phyloP scores from a whole-genome alignment of 1,140 invertebrate genomes.

The Calycopis cecrops region DNA sequence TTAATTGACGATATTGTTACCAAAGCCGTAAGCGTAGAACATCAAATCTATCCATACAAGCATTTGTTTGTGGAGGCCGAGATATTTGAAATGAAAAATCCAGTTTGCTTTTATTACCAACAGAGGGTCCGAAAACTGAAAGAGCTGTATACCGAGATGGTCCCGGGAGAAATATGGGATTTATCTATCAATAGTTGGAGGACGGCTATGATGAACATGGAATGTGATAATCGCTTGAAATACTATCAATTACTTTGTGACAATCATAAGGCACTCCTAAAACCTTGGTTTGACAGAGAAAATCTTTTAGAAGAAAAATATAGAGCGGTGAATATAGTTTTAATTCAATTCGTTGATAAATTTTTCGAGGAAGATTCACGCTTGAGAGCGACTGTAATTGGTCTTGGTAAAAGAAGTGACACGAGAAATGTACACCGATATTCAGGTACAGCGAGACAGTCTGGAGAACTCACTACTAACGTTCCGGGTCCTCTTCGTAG shows the following conservation, averaged over 20 bases:
- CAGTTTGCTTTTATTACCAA: conserved; percentile 61
- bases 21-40: conserved; percentile 33
- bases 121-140: conserved; percentile 54
- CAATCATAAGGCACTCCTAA: conserved; percentile 42
- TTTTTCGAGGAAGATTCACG: conserved; percentile 41
- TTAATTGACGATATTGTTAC: conserved; percentile 35
- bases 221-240: conserved; percentile 58
- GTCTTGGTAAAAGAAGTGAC: neutral
- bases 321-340: conserved; percentile 37
- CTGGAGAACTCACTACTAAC: neutral
- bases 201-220: conserved; percentile 46
- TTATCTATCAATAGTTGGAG: conserved; percentile 55
- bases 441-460: conserved; percentile 1
- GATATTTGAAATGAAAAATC: conserved; percentile 61
- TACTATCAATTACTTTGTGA: conserved; percentile 43
- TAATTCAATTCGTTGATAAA: conserved; percentile 45
- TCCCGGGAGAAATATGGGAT: conserved; percentile 41
- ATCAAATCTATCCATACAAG: conserved; percentile 52
- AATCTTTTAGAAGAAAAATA: conserved; percentile 41
- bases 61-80: conserved; percentile 51
- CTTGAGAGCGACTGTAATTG: neutral
- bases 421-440: neutral
- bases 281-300: conserved; percentile 54
- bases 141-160: conserved; percentile 50
- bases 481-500: conserved; percentile 24